Conservation (phyloP, 2,888 invertebrate species). For the Penaeus monodon region DNA sequence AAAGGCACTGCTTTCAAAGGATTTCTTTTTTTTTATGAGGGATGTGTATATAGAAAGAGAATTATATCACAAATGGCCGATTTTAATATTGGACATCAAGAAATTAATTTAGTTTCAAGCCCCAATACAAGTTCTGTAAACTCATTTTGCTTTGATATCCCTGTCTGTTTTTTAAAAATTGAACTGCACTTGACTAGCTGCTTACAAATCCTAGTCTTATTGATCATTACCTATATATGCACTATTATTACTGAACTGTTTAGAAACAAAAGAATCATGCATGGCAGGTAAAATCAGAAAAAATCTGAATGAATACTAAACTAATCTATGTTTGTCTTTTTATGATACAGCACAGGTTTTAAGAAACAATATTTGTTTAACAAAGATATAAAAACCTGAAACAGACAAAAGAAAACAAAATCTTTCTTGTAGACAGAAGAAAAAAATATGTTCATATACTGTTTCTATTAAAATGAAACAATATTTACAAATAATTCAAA, state of each 20-base stretch:
- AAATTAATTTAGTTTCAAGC: not conserved
- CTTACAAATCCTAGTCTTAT: slow-evolving; percentile 32
- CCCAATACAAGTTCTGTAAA: slow-evolving; percentile 9
- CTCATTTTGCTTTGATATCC: not conserved
- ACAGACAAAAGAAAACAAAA: slow-evolving; percentile 10
- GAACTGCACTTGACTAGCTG: slow-evolving; percentile 43
- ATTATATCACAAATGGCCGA: too few species aligned
- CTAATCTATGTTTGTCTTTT: slow-evolving; percentile 33
- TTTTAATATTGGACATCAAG: too few species aligned
- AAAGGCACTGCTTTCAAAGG: too few species aligned
- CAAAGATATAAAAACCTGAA: slow-evolving; percentile 5
- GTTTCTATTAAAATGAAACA: slow-evolving; percentile 17
- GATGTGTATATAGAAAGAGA: too few species aligned
- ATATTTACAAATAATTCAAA: slow-evolving; percentile 50
- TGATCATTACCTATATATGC: slow-evolving; percentile 29
- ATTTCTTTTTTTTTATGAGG: too few species aligned
- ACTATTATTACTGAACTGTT: slow-evolving; percentile 8
- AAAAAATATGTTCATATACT: not conserved
- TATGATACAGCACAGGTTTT: slow-evolving; percentile 16
- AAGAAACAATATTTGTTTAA: not conserved
- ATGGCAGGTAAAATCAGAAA: slow-evolving; percentile 23
- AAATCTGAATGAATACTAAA: slow-evolving; percentile 11
- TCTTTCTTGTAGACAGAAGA: slow-evolving; percentile 16
- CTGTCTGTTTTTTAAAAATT: slow-evolving; percentile 1
- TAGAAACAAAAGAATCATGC: slow-evolving; percentile 24